Conservation (phyloP, 2,888 invertebrate species). For the Epirrita christyi region DNA sequence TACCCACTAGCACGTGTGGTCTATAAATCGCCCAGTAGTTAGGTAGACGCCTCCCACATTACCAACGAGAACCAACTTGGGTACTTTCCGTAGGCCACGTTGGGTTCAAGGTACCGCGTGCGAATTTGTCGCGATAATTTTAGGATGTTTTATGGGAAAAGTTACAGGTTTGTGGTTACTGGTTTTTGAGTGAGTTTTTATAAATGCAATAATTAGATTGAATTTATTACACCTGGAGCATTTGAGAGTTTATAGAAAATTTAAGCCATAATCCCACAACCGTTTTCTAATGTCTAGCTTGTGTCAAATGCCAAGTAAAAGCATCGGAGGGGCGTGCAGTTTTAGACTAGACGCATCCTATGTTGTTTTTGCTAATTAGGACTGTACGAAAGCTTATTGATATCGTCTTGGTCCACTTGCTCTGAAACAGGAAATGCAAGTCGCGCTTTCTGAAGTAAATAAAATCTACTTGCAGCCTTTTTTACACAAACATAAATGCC, state of each 20-base stretch:
- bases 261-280: too few species aligned
- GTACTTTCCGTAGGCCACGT: slow-evolving; percentile 1
- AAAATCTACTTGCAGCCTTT: background rate
- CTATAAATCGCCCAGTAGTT: slow-evolving; percentile 77
- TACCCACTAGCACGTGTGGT: slow-evolving; percentile 52
- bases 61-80: slow-evolving; percentile 23
- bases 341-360: too few species aligned
- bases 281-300: too few species aligned
- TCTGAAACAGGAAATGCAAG: too few species aligned
- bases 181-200: slow-evolving; percentile 16
- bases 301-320: too few species aligned
- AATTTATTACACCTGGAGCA: background rate
- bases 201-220: background rate
- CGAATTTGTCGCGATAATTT: slow-evolving; percentile 18
- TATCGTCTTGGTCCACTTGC: too few species aligned
- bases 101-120: slow-evolving; percentile 6
- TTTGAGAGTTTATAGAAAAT: background rate
- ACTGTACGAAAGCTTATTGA: too few species aligned
- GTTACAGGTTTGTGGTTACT: background rate
- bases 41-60: slow-evolving; percentile 64
- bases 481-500: background rate
- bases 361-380: too few species aligned
- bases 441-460: too few species aligned
- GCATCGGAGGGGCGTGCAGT: too few species aligned
- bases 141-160: slow-evolving; percentile 18